Evolutionary conservation across 2,797 vertebrate species (phyloP).

Genomic region (Falco novaeseelandiae): DNA sequence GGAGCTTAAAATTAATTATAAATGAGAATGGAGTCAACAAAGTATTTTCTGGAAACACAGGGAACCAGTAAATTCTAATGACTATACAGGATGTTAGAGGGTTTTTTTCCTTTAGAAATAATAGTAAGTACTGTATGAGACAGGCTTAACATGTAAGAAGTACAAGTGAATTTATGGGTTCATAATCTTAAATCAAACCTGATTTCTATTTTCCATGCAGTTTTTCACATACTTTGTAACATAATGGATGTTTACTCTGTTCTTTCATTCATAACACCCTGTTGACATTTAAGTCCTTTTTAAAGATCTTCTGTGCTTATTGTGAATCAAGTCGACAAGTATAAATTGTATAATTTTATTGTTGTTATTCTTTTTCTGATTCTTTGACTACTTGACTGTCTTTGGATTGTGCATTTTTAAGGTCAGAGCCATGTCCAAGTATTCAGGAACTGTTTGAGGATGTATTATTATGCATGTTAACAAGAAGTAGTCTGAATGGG

Average conservation of each 20-base stretch:
- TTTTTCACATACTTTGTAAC: conserved; percentile 57
- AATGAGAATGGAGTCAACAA: conserved; percentile 12
- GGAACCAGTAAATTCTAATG: conserved; percentile 49
- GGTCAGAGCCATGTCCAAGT: background rate
- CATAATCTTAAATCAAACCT: conserved; percentile 64
- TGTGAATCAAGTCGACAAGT: conserved; percentile 51
- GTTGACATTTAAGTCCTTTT: conserved; percentile 50
- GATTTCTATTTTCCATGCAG: conserved; percentile 63
- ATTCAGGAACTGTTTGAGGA: background rate
- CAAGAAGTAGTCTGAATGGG: background rate
- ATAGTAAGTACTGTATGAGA: conserved; percentile 5
- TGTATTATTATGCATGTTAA: background rate
- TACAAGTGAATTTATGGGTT: conserved; percentile 60
- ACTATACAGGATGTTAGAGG: conserved; percentile 3
- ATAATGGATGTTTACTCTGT: conserved; percentile 57
- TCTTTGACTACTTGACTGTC: background rate
- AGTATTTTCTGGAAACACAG: conserved; percentile 36
- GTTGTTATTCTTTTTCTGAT: conserved; percentile 52
- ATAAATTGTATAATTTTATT: conserved; percentile 54
- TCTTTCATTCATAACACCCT: conserved; percentile 49
- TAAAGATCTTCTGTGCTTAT: conserved; percentile 44
- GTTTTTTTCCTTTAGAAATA: conserved; percentile 25
- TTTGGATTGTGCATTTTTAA: background rate
- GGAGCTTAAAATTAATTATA: conserved; percentile 41
- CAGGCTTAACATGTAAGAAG: conserved; percentile 16